Base-by-base conservation (phyloP, 2,888 invertebrate species). In the Pimpla rufipes region DNA sequence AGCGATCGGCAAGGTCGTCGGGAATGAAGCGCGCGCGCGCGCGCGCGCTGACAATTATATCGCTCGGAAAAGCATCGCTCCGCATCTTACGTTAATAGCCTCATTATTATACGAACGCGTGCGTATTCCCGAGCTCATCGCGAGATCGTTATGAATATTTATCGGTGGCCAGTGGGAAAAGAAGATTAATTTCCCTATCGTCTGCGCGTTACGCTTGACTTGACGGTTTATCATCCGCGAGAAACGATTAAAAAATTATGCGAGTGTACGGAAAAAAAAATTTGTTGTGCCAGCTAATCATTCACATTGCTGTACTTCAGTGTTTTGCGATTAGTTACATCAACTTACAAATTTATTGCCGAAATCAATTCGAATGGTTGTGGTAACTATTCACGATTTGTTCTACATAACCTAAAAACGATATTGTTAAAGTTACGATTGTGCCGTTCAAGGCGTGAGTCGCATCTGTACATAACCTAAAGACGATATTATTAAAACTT, bases 1-100 rank as follows among this genome's bases (percentile, higher is more conserved):
- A 35, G 75, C 77, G 40, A 42, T 62, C 40, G 74, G 73, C 74
- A 85, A 82, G 83, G 83, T 80, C 83, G 77, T 67, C 79, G 68
- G 21, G 83, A 76, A 80, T 62, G 37, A 57, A 18, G 74, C 42
- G 29, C 59, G 42, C 16, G 16, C 52, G 57, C 50, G 45, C 62
- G 47, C 73, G 76, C 75, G 64, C 10, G 16, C 42, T 80, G 79
- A 77, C 82, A 75, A 83, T 79, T 75, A 80, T 62, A 55, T 71
- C 59, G 71, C 59, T 76, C 67, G 45, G 55, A 73, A 67, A 76
- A 73, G 62, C 73, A 79, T 55, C 62, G 70, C 29, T 71, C 71
- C 37, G 71, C 66, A 74, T 82, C 78, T 74, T 52, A 68, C 78
- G 62, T 42, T 78, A 78, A 78, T 78, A 62, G 64, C 62, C 55